Conservation (phyloP, 2,113 vertebrate genomes). For the Nycticebus coucang region DNA sequence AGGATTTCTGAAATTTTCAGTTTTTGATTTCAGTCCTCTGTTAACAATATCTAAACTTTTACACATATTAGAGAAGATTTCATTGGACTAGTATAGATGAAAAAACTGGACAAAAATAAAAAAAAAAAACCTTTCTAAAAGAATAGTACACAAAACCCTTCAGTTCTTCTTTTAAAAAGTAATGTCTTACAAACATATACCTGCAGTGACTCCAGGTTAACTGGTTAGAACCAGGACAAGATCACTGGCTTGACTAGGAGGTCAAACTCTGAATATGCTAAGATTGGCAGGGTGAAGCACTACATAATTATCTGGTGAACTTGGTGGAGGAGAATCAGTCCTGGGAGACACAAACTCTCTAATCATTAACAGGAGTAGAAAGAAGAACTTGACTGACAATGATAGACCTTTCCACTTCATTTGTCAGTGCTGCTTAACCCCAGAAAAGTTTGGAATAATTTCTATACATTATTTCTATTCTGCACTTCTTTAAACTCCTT, state of each 20-base stretch:
- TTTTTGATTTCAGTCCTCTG: background rate
- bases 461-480: background rate
- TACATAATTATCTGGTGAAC: background rate
- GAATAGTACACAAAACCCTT: background rate
- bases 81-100: background rate
- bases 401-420: background rate
- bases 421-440: background rate
- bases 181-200: background rate
- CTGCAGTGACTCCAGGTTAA: background rate
- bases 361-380: background rate
- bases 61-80: background rate
- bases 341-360: background rate
- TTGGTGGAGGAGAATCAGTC: background rate
- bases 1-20: background rate
- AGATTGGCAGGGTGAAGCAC: background rate
- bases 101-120: background rate
- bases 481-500: background rate
- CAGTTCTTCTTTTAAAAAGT: background rate
- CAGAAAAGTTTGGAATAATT: background rate
- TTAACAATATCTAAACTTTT: slow-evolving; percentile 17
- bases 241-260: background rate
- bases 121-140: slow-evolving; percentile 14
- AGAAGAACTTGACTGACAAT: background rate
- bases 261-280: background rate
- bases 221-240: background rate